A percentile compares a stretch with the other conserved stretches of the same genome.
Evolutionary conservation across 2,888 invertebrate genomes (phyloP).

Genomic region (Microdon myrmicae): DNA sequence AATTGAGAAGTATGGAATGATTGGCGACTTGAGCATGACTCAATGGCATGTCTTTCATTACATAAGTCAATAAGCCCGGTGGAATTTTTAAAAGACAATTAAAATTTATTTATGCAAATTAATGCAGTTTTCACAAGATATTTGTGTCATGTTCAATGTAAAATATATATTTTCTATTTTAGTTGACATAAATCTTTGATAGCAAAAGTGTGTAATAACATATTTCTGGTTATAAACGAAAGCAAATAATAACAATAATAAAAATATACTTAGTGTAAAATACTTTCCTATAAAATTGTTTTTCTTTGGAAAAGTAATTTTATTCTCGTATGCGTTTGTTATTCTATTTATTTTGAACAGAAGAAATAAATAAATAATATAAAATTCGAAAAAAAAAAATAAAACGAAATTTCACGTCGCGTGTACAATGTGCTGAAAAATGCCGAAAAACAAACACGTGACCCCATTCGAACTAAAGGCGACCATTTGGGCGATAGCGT

Average conservation of each 20-base stretch:
- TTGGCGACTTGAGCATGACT: not conserved
- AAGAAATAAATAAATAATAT: too few relatives aligned
- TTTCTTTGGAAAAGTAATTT: too few relatives aligned
- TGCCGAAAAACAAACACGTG: too few relatives aligned
- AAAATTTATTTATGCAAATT: not conserved
- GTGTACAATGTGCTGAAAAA: too few relatives aligned
- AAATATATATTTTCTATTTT: not conserved
- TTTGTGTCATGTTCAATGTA: not conserved
- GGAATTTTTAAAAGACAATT: not conserved
- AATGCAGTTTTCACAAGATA: not conserved
- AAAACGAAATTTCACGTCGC: too few relatives aligned
- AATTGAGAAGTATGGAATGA: not conserved
- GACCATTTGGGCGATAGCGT: too few relatives aligned
- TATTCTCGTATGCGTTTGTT: too few relatives aligned
- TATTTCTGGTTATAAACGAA: not conserved
- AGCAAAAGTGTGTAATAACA: not conserved
- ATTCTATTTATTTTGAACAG: too few relatives aligned
- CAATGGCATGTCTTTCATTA: not conserved
- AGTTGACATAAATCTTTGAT: not conserved
- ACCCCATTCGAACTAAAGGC: too few relatives aligned
- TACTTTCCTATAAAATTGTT: too few relatives aligned
- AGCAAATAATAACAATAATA: not conserved
- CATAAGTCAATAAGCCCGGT: not conserved
- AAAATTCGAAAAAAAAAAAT: too few relatives aligned
- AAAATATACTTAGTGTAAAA: too few relatives aligned